phyloP scores from a whole-genome alignment of 2,113 vertebrate species.

The Rousettus leschenaultii region DNA sequence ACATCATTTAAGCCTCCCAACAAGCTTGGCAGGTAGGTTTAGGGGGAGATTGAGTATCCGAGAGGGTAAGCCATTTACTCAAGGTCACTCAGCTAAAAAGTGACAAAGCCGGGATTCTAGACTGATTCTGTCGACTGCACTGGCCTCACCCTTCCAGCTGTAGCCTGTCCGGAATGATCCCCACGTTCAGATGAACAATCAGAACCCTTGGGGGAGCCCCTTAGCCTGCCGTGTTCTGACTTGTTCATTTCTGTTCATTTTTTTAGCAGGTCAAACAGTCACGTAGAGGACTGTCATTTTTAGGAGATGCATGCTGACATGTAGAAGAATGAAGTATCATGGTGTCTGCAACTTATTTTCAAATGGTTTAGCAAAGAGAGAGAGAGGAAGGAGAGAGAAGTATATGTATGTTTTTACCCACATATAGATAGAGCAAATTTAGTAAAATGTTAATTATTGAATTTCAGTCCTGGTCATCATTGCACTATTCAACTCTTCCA shows the following conservation, averaged over 20 bases:
- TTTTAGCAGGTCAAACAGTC: not conserved
- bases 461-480: not conserved
- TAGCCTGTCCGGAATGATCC: not conserved
- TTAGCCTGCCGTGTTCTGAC: not conserved
- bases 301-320: not conserved
- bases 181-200: not conserved
- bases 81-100: not conserved
- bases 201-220: not conserved
- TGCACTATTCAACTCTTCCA: not conserved
- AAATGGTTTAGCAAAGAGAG: not conserved
- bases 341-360: not conserved
- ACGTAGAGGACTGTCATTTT: not conserved
- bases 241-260: not conserved
- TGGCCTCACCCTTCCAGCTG: not conserved
- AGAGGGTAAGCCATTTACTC: not conserved
- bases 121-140: not conserved
- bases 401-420: not conserved
- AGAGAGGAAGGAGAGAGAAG: not conserved
- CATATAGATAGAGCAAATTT: not conserved
- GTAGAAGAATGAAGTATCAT: not conserved
- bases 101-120: not conserved
- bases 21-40: not conserved
- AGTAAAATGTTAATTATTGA: not conserved
- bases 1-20: not conserved
- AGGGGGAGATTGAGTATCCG: not conserved